Conservation (phyloP, 2,113 vertebrate species). For the Rhombomys opimus region DNA sequence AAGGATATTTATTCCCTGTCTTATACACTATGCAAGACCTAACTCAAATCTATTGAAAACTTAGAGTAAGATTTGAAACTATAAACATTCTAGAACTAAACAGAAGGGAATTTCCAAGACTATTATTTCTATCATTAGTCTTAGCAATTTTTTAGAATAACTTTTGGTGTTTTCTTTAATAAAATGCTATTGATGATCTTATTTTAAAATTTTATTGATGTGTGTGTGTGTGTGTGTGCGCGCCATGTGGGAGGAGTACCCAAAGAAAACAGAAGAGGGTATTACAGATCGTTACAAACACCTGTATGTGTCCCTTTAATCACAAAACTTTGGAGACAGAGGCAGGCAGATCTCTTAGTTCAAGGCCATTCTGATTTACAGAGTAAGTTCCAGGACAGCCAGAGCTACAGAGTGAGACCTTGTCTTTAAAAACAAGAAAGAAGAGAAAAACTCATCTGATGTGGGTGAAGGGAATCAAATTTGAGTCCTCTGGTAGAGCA, state of each 20-base stretch:
- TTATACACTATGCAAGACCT: not conserved
- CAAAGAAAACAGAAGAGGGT: not conserved
- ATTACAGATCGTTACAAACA: not conserved
- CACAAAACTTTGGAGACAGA: too few species aligned
- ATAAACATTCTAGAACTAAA: not conserved
- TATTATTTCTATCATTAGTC: not conserved
- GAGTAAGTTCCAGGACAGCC: too few species aligned
- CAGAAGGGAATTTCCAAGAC: not conserved
- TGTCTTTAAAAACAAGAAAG: too few species aligned
- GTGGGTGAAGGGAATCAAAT: not conserved
- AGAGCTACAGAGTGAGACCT: too few species aligned
- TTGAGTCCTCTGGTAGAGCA: not conserved
- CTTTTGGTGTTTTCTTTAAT: not conserved
- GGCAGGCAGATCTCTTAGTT: too few species aligned
- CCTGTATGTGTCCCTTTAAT: too few species aligned
- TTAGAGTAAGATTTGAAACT: not conserved
- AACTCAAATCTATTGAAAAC: not conserved
- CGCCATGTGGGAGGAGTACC: too few species aligned
- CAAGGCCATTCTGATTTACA: too few species aligned
- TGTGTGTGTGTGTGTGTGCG: not conserved
- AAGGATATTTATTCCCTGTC: not conserved
- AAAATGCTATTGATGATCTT: not conserved
- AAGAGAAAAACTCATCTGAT: not conserved
- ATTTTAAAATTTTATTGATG: not conserved
- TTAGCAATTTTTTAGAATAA: not conserved